A percentile compares a stretch with the other conserved stretches of the same genome.
These are phyloP conservation scores for Drosophila aldrichi DNA, from an alignment of 2,888 invertebrate genomes.

Conservation along the genomic window DNA sequence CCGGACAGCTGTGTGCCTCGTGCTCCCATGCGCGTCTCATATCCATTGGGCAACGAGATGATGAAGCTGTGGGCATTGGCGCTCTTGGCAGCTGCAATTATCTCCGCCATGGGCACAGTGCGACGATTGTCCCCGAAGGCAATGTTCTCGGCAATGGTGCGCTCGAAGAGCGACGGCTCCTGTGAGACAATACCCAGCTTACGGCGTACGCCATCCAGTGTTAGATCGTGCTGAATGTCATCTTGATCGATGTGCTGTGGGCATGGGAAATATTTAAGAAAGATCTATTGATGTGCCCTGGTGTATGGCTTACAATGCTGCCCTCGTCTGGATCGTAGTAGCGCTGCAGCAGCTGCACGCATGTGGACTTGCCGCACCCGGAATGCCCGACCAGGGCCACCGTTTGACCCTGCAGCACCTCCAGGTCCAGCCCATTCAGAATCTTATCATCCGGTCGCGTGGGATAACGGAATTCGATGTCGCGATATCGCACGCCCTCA, in stretches of 20 bases:
- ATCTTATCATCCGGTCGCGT: slow-evolving; percentile 91
- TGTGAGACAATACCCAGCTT: slow-evolving; percentile 94
- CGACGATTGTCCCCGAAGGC: slow-evolving; percentile 93
- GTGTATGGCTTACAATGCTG: slow-evolving; percentile 86
- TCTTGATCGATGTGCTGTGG: slow-evolving; percentile 86
- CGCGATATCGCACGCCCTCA: slow-evolving; percentile 87
- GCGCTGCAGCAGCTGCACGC: slow-evolving; percentile 91
- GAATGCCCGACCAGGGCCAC: slow-evolving; percentile 91
- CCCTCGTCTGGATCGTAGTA: slow-evolving; percentile 92
- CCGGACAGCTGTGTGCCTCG: slow-evolving; percentile 93
- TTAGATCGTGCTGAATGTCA: slow-evolving; percentile 88
- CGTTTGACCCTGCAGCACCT: slow-evolving; percentile 89
- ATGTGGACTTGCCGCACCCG: slow-evolving; percentile 93
- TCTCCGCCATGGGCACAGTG: slow-evolving; percentile 89
- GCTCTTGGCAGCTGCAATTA: slow-evolving; percentile 90
- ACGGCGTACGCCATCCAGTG: slow-evolving; percentile 89
- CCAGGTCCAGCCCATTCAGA: slow-evolving; percentile 89
- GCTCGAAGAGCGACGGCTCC: slow-evolving; percentile 93
- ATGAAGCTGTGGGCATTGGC: slow-evolving; percentile 94
- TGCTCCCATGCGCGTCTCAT: slow-evolving; percentile 91
- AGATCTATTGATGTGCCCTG: neutral
- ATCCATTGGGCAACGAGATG: slow-evolving; percentile 90
- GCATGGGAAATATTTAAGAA: neutral
- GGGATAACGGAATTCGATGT: slow-evolving; percentile 93
- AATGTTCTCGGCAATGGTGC: slow-evolving; percentile 93